A percentile compares a stretch with the other conserved stretches of the same genome.
Conservation (phyloP, 2,888 invertebrate species). For the Melipona bicolor region DNA sequence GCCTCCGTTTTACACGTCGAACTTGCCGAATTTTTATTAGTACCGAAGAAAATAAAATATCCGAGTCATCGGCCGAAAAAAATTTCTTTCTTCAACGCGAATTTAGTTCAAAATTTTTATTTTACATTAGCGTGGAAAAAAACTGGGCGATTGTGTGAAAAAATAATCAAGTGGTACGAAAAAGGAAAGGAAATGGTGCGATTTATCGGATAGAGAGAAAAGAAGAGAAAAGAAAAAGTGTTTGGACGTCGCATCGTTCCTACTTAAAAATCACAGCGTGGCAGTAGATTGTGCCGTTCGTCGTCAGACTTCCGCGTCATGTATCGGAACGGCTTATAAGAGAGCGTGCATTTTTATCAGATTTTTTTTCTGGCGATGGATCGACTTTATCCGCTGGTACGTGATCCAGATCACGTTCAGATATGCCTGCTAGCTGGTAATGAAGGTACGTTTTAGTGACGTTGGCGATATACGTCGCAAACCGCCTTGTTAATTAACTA, state of each 20-base stretch:
- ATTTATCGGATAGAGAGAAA: background rate
- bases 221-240: background rate
- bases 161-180: too few relatives aligned
- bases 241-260: background rate
- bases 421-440: constrained; percentile 64
- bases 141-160: background rate
- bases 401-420: constrained; percentile 54
- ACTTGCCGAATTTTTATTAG: too few relatives aligned
- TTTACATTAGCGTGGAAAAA: background rate
- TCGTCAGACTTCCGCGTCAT: constrained; percentile 40
- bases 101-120: background rate
- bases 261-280: background rate
- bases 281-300: constrained; percentile 26
- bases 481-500: constrained; percentile 73
- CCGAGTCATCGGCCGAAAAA: too few relatives aligned
- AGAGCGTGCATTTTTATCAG: constrained; percentile 17
- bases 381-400: constrained; percentile 46
- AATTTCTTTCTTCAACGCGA: background rate
- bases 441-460: constrained; percentile 72
- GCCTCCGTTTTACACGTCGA: too few relatives aligned
- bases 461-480: constrained; percentile 67
- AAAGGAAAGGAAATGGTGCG: background rate
- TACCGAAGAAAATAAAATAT: too few relatives aligned
- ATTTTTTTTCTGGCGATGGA: constrained; percentile 19
- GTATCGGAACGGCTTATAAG: constrained; percentile 20